Percentiles rank a stretch among this genome's conserved stretches.
These are phyloP conservation scores for Orthosia cruda DNA, from an alignment of 2,888 invertebrate species.

Conservation along the genomic window DNA sequence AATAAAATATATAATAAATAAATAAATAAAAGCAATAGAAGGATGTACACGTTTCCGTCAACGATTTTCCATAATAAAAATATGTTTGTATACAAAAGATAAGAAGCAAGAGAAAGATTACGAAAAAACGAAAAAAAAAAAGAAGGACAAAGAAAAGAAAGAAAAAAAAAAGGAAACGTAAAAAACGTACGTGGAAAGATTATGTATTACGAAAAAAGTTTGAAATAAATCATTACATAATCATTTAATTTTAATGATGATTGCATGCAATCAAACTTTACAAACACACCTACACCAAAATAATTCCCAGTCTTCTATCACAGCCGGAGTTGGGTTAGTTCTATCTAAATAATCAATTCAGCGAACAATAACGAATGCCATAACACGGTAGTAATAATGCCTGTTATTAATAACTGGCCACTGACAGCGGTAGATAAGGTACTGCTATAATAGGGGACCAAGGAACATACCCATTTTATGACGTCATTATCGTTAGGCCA, in stretches of 20 bases:
- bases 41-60: too few relatives aligned
- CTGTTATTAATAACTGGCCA: slow-evolving; percentile 75
- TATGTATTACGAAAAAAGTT: too few relatives aligned
- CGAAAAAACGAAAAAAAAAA: too few relatives aligned
- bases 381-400: slow-evolving; percentile 61
- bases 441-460: slow-evolving; percentile 67
- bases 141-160: too few relatives aligned
- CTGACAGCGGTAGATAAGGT: slow-evolving; percentile 77
- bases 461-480: slow-evolving; percentile 69
- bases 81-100: too few relatives aligned
- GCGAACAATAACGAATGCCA: slow-evolving; percentile 56
- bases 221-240: too few relatives aligned
- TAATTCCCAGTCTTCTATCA: slow-evolving; percentile 24
- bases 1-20: too few relatives aligned
- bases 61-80: too few relatives aligned
- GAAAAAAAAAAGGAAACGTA: too few relatives aligned
- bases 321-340: slow-evolving; percentile 17
- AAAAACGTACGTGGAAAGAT: too few relatives aligned
- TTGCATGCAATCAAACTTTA: not conserved
- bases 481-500: slow-evolving; percentile 72
- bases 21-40: too few relatives aligned
- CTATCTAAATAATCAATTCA: slow-evolving; percentile 43
- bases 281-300: slow-evolving; percentile 6
- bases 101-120: too few relatives aligned
- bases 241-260: not conserved